Base-by-base conservation (phyloP, 2,113 vertebrate genomes). In the Prunella fulvescens region DNA sequence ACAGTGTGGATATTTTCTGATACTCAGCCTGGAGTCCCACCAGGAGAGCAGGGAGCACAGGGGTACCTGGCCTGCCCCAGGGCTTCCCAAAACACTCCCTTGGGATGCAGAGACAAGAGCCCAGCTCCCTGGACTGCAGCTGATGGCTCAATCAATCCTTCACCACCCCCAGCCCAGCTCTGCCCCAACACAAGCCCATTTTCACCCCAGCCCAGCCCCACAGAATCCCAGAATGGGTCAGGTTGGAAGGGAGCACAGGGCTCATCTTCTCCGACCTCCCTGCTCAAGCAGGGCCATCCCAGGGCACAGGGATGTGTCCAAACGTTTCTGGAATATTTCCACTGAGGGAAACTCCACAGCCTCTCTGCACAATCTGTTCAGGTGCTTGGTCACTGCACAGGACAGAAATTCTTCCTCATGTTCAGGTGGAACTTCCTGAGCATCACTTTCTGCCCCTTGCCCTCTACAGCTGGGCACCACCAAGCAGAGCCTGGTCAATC, bases 21-120 rank as follows among this genome's bases (percentile, higher is more conserved):
- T 13, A 23, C 23, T 17, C 56, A 39, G 45, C 61, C 39, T 0
- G 7, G 61, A 26, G 33, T 17, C 62, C 14, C 72, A 28, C 4
- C 44, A 44, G 37, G 15, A 61, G 3, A 50, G 10, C 42, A 35
- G 10, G 44, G 31, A 50, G 16, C 29, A 60, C n/a, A 22, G 66
- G 14, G 19, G 3, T 10, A 6, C 12, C 22, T 6, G 42, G 33
- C 29, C 60, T 39, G 26, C 6, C 18, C 57, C 6, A 13, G 15
- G 14, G 66, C 37, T 58, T 45, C 50, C 65, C 66, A 23, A 24
- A 88, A 33, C 57, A 51, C 7, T 10, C 11, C 26, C 26, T 35
- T 7, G 17, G 40, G 14, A 15, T 5, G 14, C 0, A 50, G 39
- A 13, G 18, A 42, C 0, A 3, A 51, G 7, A 24, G 1, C 17